These are phyloP conservation scores for Pygmarrhopalites habei DNA, from an alignment of 1,140 invertebrate genomes.

Conservation along the genomic window DNA sequence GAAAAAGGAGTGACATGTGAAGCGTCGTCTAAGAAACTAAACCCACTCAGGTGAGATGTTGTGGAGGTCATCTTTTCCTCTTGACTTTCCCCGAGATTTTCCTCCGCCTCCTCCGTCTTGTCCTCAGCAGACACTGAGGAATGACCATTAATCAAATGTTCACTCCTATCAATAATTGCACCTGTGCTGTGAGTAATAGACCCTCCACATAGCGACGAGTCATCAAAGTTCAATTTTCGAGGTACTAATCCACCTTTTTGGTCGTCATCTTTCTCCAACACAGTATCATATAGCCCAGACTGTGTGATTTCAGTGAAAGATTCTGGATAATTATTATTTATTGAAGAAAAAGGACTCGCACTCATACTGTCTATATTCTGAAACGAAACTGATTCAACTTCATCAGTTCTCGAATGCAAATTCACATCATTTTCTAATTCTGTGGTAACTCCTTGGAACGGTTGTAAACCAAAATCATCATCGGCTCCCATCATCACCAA, in stretches of 20 bases:
- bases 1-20: no score
- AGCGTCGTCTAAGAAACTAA: no score
- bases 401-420: not conserved
- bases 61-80: no score
- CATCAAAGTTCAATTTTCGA: not conserved
- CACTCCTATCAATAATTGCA: no score
- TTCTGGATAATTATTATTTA: not conserved
- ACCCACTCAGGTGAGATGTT: no score
- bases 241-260: not conserved
- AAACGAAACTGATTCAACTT: not conserved
- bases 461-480: slow-evolving; percentile 26
- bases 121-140: no score
- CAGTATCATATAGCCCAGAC: not conserved
- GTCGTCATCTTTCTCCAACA: not conserved
- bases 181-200: not conserved
- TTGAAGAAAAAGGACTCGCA: not conserved
- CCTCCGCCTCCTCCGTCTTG: no score
- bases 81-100: no score
- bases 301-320: not conserved
- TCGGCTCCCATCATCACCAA: slow-evolving; percentile 13
- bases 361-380: not conserved
- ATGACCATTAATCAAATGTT: no score
- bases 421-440: slow-evolving; percentile 2
- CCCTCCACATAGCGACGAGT: not conserved
- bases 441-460: slow-evolving; percentile 22